Evolutionary conservation across 2,888 invertebrate species (phyloP).

Genomic region (Mystacides longicornis): DNA sequence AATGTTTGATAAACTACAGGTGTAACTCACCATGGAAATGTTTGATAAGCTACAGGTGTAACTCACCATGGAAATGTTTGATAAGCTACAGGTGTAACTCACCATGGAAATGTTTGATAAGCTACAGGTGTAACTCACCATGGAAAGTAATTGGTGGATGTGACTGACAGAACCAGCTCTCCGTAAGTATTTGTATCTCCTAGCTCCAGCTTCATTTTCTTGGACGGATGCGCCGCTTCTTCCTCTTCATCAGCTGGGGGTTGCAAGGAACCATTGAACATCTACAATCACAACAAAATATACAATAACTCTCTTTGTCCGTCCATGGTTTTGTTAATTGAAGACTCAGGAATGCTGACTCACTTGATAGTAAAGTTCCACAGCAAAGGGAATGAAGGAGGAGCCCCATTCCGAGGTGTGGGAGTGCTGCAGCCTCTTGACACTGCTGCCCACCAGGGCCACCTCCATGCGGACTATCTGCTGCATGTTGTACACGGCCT

Average conservation of each 20-base stretch:
- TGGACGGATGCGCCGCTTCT: background rate
- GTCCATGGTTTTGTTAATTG: background rate
- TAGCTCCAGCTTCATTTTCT: background rate
- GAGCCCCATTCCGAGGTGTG: constrained; percentile 28
- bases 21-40: too few species aligned
- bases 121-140: constrained; percentile 33
- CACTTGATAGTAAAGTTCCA: constrained; percentile 41
- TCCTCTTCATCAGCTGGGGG: background rate
- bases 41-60: too few species aligned
- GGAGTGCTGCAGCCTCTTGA: constrained; percentile 28
- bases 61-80: too few species aligned
- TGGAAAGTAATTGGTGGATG: constrained; percentile 36
- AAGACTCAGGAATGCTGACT: background rate
- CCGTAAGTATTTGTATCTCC: background rate
- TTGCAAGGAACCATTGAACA: background rate
- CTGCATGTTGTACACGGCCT: constrained; percentile 35
- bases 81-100: too few species aligned
- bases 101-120: too few species aligned
- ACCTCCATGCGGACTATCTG: constrained; percentile 40
- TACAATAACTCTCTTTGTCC: background rate
- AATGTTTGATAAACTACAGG: too few species aligned
- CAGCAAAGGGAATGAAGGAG: constrained; percentile 35
- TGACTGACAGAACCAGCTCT: constrained; percentile 24
- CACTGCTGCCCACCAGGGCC: constrained; percentile 32
- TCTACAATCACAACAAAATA: background rate